phyloP scores from a whole-genome alignment of 2,113 vertebrate species.

The Heloderma charlesbogerti region DNA sequence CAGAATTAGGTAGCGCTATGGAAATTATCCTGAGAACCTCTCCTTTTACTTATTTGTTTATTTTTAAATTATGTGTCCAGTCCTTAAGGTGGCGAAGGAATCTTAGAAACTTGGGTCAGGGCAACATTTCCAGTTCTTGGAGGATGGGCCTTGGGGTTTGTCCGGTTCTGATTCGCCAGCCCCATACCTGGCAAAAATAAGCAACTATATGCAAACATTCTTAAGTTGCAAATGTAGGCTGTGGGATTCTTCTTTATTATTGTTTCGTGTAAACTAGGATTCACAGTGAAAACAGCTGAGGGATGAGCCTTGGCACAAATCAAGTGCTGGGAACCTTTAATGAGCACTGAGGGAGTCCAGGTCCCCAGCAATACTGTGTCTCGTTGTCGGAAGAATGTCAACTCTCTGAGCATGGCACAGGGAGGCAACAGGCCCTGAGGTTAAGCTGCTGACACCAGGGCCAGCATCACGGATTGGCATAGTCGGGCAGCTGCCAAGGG shows the following conservation, averaged over 20 bases:
- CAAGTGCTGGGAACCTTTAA: neutral
- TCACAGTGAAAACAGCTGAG: neutral
- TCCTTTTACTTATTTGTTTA: neutral
- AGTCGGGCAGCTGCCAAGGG: too few species aligned
- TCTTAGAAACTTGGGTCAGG: neutral
- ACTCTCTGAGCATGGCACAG: neutral
- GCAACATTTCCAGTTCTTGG: neutral
- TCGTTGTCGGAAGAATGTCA: accelerated
- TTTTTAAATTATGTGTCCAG: neutral
- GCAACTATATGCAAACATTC: neutral
- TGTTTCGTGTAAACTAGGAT: neutral
- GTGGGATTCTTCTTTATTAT: neutral
- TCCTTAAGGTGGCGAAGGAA: neutral
- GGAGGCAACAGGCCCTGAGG: neutral
- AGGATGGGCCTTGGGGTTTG: neutral
- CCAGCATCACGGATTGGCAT: too few species aligned
- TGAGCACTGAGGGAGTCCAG: neutral
- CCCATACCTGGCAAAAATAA: neutral
- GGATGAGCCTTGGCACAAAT: neutral
- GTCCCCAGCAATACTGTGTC: neutral
- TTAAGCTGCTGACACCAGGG: neutral
- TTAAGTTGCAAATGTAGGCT: neutral
- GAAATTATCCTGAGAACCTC: neutral
- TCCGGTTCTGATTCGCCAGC: neutral
- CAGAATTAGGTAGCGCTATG: too few species aligned